Conservation (phyloP, 2,113 vertebrate genomes). For the Malaclemys terrapin region DNA sequence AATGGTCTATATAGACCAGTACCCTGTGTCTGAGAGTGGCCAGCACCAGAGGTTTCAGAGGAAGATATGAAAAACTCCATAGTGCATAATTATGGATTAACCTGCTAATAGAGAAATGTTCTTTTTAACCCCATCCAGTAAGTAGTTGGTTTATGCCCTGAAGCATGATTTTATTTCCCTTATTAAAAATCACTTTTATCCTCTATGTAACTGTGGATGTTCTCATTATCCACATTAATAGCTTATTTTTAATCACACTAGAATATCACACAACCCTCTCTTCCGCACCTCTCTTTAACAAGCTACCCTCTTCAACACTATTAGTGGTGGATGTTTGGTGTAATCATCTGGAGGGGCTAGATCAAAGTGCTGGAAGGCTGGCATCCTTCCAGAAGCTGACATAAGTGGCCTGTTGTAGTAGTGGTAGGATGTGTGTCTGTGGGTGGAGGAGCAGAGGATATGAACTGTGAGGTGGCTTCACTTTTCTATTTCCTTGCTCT, state of each 20-base stretch:
- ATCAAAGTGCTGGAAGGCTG: background rate
- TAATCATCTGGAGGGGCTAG: background rate
- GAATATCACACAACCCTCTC: background rate
- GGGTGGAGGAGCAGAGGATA: background rate
- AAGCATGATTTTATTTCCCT: constrained; percentile 30
- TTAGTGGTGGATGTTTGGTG: background rate
- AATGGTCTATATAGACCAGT: background rate
- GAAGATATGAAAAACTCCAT: background rate
- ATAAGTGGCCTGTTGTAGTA: background rate
- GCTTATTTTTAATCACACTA: background rate
- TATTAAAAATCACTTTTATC: background rate
- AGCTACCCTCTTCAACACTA: background rate
- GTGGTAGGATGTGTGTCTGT: background rate
- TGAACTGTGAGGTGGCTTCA: background rate
- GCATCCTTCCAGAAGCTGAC: background rate
- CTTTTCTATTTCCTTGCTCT: background rate
- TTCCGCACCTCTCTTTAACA: background rate
- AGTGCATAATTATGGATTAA: constrained; percentile 36
- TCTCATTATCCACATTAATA: background rate
- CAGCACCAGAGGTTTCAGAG: constrained; percentile 9
- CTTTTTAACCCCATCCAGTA: background rate
- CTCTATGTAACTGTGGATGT: background rate
- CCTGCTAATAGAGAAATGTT: constrained; percentile 15
- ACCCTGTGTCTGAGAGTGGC: background rate
- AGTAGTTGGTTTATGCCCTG: background rate